Evolutionary conservation across 2,888 invertebrate genomes (phyloP), one percentile per base, ranked within the genome.

Genomic region (Autographa gamma): DNA sequence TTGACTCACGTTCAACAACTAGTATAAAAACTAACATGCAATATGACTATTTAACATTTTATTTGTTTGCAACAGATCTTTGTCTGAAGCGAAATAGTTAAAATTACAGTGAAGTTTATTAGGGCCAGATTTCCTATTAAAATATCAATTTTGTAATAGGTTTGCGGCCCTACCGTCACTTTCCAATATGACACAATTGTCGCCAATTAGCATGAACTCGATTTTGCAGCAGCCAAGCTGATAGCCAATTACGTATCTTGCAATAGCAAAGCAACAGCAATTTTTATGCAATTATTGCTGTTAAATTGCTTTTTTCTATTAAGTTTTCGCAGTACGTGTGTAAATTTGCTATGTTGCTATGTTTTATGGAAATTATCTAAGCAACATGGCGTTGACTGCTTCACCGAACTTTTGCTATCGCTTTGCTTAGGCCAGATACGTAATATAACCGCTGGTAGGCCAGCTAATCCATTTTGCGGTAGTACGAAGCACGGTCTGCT

Each of bases 391-490:
- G 1, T 25, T 25, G 25, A 2, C 25, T 25, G 3, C 25, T 25
- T 2, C 3, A 3, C 25, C 25, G 3, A 3, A 25, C 25, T 38
- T 38, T 38, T 38, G 38, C 38, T 38, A 2, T 38, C 9, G 38
- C 38, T 38, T 38, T 38, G 38, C 38, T 38, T 25, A 25, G 38
- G 5, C 38, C 6, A 5, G 43, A 16, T 43, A 14, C 43, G 74
- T 79, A 79, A 81, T 81, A 75, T 74, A 68, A 85, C 84, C 87
- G 89, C 82, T 77, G 73, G 19, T 76, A 79, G 80, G 75, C 76
- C 69, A 74, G 84, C 73, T 90, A 88, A 91, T 90, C 85, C 82
- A 81, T 88, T 91, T 91, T 89, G 91, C 85, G 89, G 89, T 85
- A 68, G 74, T 73, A 62, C 77, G 69, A 79, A 75, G 80, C 79